Evolutionary conservation across 1,140 invertebrate species (phyloP).

Genomic region (Pseudomyrmex concolor): DNA sequence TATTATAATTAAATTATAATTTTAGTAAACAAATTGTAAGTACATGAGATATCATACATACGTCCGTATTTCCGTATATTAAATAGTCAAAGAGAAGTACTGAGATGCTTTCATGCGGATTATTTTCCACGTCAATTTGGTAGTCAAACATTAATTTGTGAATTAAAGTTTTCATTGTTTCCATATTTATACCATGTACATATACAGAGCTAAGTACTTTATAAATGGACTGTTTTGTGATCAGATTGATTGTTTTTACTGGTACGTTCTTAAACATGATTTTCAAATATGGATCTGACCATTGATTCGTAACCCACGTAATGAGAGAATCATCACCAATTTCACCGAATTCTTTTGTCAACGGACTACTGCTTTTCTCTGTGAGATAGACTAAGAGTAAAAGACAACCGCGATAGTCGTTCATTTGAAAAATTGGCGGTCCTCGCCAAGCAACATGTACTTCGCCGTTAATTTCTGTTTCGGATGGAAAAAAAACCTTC

Average conservation of each 20-base stretch:
- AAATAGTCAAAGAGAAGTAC: conserved; percentile 90
- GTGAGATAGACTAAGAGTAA: conserved; percentile 94
- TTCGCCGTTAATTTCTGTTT: conserved; percentile 94
- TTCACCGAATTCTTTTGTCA: conserved; percentile 94
- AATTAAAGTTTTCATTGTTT: conserved; percentile 85
- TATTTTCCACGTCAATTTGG: conserved; percentile 88
- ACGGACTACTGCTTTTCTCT: conserved; percentile 93
- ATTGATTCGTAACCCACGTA: neutral
- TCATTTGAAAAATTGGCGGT: conserved; percentile 87
- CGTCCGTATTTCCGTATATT: conserved; percentile 90
- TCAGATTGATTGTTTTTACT: conserved; percentile 87
- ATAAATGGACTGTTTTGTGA: conserved; percentile 87
- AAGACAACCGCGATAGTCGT: conserved; percentile 87
- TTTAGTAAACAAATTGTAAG: no score
- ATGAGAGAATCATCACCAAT: conserved; percentile 91
- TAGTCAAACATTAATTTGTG: no score
- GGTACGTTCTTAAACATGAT: conserved; percentile 93
- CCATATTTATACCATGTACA: conserved; percentile 89
- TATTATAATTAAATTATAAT: no score
- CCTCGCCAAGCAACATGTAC: conserved; percentile 93
- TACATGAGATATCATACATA: conserved; percentile 67
- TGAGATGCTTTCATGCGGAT: conserved; percentile 90
- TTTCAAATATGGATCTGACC: conserved; percentile 86
- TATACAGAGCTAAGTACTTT: conserved; percentile 86
- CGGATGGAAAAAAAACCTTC: conserved; percentile 90